Percentiles rank a stretch among this genome's conserved stretches.
Evolutionary conservation across 2,888 invertebrate genomes (phyloP).

Genomic region (Ennomos erosarius): DNA sequence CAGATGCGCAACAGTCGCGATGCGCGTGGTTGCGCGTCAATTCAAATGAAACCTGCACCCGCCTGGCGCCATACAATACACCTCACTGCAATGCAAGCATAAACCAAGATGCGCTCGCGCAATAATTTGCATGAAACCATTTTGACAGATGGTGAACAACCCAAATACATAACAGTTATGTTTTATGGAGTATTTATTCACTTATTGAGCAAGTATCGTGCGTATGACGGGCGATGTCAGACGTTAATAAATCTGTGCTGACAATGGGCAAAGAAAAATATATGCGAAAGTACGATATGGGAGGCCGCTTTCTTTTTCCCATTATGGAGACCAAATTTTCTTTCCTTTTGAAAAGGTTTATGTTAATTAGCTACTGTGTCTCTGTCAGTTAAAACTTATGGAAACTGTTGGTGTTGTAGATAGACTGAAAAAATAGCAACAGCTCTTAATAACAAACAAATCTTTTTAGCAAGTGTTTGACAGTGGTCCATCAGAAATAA

Average conservation of each 20-base stretch:
- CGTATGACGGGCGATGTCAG: background rate
- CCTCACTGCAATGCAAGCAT: conserved; percentile 24
- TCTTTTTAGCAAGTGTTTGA: no score
- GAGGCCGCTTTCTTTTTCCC: conserved; percentile 20
- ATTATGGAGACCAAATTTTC: background rate
- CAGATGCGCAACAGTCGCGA: conserved; percentile 55
- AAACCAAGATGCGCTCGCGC: conserved; percentile 18
- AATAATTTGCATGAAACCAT: conserved; percentile 26
- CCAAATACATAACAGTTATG: conserved; percentile 24
- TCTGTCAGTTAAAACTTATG: no score
- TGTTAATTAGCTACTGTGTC: no score
- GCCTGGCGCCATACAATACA: conserved; percentile 29
- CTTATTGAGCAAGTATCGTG: no score
- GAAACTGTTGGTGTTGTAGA: no score
- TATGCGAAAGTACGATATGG: conserved; percentile 16
- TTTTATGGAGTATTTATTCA: conserved; percentile 5
- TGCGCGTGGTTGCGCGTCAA: conserved; percentile 44
- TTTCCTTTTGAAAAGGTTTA: no score
- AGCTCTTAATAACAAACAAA: no score
- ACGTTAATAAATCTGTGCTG: conserved; percentile 16
- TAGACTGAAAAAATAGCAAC: no score
- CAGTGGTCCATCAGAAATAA: no score
- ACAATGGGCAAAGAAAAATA: conserved; percentile 17
- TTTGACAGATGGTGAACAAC: conserved; percentile 30
- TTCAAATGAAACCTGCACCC: conserved; percentile 28